A percentile compares a stretch with the other conserved stretches of the same genome.
Conservation (phyloP, 2,797 vertebrate genomes). For the Lindbergichthys nudifrons region DNA sequence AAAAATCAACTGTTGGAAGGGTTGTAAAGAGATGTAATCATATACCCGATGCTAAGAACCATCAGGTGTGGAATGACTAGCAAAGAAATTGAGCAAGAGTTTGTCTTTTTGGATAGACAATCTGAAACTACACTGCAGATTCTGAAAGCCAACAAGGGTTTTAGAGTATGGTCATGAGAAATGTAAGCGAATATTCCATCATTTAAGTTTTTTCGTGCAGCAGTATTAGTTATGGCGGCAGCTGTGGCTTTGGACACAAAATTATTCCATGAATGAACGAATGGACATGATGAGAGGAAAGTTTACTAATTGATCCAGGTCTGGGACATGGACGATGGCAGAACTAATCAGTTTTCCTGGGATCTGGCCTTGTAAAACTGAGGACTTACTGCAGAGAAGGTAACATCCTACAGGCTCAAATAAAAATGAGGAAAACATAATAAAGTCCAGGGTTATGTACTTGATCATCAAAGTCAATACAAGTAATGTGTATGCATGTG, state of each 20-base stretch:
- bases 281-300: constrained; percentile 46
- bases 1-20: constrained; percentile 15
- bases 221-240: constrained; percentile 48
- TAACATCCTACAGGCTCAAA: constrained; percentile 40
- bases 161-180: constrained; percentile 9
- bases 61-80: neutral
- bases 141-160: constrained; percentile 9
- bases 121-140: neutral
- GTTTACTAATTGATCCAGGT: constrained; percentile 42
- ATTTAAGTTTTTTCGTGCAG: constrained; percentile 9
- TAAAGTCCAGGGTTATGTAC: constrained; percentile 13
- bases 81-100: neutral
- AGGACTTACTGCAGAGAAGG: constrained; percentile 40
- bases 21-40: constrained; percentile 18
- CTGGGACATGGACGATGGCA: constrained; percentile 42
- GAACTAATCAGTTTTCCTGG: constrained; percentile 53
- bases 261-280: constrained; percentile 49
- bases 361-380: constrained; percentile 43
- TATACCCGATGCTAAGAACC: neutral
- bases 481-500: constrained; percentile 5
- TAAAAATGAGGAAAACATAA: constrained; percentile 30
- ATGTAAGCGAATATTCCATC: neutral
- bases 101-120: neutral
- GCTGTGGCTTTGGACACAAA: constrained; percentile 49
- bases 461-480: constrained; percentile 30